These are phyloP conservation scores for Echinops telfairi DNA, from an alignment of 2,113 vertebrate species.

Conservation along the genomic window DNA sequence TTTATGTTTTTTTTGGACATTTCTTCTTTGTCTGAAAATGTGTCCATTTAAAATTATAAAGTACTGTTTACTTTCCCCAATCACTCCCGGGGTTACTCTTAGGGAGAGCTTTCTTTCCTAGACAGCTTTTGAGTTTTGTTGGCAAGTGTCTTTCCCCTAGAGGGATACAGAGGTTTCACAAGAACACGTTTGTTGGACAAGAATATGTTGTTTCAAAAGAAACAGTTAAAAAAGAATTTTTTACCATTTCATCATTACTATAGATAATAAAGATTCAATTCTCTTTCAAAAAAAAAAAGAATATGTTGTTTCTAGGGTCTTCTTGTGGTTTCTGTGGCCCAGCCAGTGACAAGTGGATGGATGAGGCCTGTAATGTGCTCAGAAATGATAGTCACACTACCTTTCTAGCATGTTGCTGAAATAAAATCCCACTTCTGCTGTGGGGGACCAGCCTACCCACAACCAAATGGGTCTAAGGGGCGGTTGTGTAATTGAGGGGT, in stretches of 20 bases:
- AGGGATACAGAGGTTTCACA: background rate
- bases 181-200: background rate
- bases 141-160: constrained; percentile 46
- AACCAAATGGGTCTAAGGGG: too few species aligned
- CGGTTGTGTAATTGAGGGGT: too few species aligned
- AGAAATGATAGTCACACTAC: constrained; percentile 52
- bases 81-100: background rate
- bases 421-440: constrained; percentile 45
- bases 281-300: too few species aligned
- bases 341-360: constrained; percentile 11
- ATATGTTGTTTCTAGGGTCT: constrained; percentile 8
- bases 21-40: constrained; percentile 30
- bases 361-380: constrained; percentile 18
- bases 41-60: constrained; percentile 42
- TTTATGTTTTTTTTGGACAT: constrained; percentile 34
- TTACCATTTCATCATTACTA: too few species aligned
- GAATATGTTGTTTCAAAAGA: background rate
- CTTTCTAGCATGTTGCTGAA: constrained; percentile 34
- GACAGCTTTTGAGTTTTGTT: constrained; percentile 43
- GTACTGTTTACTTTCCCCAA: constrained; percentile 6
- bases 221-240: too few species aligned
- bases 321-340: constrained; percentile 66
- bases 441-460: too few species aligned
- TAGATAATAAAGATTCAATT: too few species aligned
- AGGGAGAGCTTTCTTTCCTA: constrained; percentile 42